Base-by-base conservation (phyloP, 2,888 invertebrate species). In the Tuberolachnus salignus region DNA sequence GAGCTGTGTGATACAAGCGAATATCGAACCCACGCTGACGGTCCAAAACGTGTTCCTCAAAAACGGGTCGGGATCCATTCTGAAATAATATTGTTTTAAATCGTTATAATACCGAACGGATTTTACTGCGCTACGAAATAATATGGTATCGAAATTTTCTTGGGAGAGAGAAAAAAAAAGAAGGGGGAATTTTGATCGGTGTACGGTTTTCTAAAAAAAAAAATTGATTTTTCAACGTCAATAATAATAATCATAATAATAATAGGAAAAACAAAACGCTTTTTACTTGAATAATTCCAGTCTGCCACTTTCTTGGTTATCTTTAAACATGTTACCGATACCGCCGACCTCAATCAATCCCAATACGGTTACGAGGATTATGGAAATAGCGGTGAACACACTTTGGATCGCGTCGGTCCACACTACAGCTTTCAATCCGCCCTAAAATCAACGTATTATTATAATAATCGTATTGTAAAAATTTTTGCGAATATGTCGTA, bases 11-110 rank as follows among this genome's bases (percentile, higher is more conserved):
- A 89, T 84, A 88, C 89, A 90, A 72, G 87, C 87, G 9, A 88
- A 86, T 11, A 88, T 88, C 63, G 89, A 83, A 6, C 94, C 94
- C 72, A 92, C 87, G 0, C 90, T 88, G 0, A 92, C 90, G 0
- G 91, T 89, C 94, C 94, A 95, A 83, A 94, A 91, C 0, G 94
- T 92, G 84, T 94, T 93, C 9, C 94, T 88, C 23, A 91, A 90
- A 9, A 92, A 88, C 14, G 94, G 94, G 86, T 92, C 92, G 73
- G 90, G 88, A 84, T 94, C 92, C 86, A 92, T 90, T 84, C 94
- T 93, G 84, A 75, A 87, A 44, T 34, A 69, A 34, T 34, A 34
- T 34, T 34, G 6, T 4, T n/a, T 34, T 4, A 34, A 34, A 34
- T 34, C 34, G 34, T 34, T 34, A n/a, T n/a, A n/a, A n/a, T 34